A percentile compares a stretch with the other conserved stretches of the same genome.
Conservation (phyloP, 1,140 invertebrate genomes). For the Dysdera silvatica region DNA sequence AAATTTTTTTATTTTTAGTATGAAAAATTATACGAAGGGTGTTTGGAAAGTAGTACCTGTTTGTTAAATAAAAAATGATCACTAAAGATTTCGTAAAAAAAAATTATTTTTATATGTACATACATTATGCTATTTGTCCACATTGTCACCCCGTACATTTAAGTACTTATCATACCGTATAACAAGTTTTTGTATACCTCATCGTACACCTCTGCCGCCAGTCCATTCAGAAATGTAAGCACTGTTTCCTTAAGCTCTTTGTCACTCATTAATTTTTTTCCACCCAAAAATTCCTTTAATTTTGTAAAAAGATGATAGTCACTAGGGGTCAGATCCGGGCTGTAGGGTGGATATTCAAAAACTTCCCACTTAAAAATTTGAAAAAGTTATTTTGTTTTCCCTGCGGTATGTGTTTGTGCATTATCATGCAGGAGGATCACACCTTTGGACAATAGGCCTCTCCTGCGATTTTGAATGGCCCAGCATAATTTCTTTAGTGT, state of each 20-base stretch:
- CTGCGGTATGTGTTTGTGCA: slow-evolving; percentile 29
- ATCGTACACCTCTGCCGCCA: too few species aligned
- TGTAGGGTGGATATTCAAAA: slow-evolving; percentile 46
- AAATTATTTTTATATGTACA: too few species aligned
- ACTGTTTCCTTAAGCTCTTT: not conserved
- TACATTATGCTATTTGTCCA: too few species aligned
- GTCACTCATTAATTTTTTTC: not conserved
- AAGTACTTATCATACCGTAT: too few species aligned
- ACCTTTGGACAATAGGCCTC: not conserved
- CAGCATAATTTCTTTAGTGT: not conserved
- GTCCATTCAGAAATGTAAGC: too few species aligned
- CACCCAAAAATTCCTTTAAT: not conserved
- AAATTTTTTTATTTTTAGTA: too few species aligned
- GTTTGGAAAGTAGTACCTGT: too few species aligned
- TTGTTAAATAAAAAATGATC: too few species aligned
- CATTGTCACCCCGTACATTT: too few species aligned
- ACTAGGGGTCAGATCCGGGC: slow-evolving; percentile 44
- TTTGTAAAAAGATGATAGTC: slow-evolving; percentile 41
- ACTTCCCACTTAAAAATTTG: slow-evolving; percentile 44
- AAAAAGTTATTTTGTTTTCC: slow-evolving; percentile 29
- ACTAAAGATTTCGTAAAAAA: too few species aligned
- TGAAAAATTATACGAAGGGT: too few species aligned
- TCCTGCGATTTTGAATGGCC: slow-evolving; percentile 7
- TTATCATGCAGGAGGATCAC: slow-evolving; percentile 34
- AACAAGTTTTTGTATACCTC: too few species aligned